Evolutionary conservation across 2,797 vertebrate genomes (phyloP).

Genomic region (Loris lydekkerianus): DNA sequence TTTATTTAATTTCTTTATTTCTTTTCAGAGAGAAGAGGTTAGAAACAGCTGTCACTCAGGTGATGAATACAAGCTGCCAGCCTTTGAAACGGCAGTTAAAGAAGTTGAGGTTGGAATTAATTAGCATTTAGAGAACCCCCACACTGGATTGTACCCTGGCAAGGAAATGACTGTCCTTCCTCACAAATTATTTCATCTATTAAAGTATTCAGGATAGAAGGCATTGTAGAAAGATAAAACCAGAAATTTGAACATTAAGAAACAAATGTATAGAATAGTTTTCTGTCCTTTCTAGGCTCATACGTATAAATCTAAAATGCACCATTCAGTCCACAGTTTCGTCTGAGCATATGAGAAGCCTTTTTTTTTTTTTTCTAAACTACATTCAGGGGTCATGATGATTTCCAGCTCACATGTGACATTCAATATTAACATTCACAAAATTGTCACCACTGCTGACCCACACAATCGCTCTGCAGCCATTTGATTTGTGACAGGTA

Average conservation of each 20-base stretch:
- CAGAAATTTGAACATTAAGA: slow-evolving; percentile 70
- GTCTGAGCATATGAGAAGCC: background rate
- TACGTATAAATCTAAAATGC: slow-evolving; percentile 67
- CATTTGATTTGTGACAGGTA: slow-evolving; percentile 69
- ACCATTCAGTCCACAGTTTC: slow-evolving; percentile 31
- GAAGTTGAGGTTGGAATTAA: slow-evolving; percentile 88
- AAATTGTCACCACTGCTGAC: slow-evolving; percentile 55
- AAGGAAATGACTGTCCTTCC: slow-evolving; percentile 85
- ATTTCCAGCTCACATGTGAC: slow-evolving; percentile 56
- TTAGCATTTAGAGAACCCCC: slow-evolving; percentile 89
- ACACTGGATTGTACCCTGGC: slow-evolving; percentile 77
- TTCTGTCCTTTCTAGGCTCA: slow-evolving; percentile 49
- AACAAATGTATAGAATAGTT: slow-evolving; percentile 31
- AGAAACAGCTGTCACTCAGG: slow-evolving; percentile 90
- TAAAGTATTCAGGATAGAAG: slow-evolving; percentile 83
- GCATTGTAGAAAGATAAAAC: slow-evolving; percentile 74
- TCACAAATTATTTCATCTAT: slow-evolving; percentile 85
- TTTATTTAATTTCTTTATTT: slow-evolving; percentile 85
- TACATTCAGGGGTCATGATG: background rate
- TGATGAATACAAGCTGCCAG: slow-evolving; percentile 90
- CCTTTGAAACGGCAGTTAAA: slow-evolving; percentile 88
- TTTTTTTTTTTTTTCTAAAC: background rate
- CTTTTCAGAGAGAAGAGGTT: slow-evolving; percentile 85
- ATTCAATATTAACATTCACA: slow-evolving; percentile 21
- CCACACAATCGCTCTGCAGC: slow-evolving; percentile 62